A percentile compares a stretch with the other conserved stretches of the same genome.
Conservation (phyloP, 1,140 invertebrate species). For the Tetramorium alpestre region DNA sequence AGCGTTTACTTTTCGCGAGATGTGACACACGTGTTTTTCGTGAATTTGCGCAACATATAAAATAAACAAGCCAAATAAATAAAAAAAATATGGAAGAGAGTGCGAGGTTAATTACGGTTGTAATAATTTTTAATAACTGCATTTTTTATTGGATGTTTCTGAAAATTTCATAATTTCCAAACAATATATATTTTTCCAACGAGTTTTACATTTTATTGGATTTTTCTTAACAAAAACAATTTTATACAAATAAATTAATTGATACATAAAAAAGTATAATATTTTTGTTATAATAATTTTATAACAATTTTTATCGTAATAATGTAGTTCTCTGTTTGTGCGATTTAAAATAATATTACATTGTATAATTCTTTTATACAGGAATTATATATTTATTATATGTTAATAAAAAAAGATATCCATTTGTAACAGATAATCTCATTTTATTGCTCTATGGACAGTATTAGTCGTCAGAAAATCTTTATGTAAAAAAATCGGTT, state of each 20-base stretch:
- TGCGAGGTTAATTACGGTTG: background rate
- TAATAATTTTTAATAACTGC: conserved; percentile 4
- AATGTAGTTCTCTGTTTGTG: background rate
- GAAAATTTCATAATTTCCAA: background rate
- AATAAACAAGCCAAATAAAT: background rate
- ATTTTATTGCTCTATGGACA: background rate
- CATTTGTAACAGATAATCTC: too few relatives aligned
- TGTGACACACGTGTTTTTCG: background rate
- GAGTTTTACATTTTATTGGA: background rate
- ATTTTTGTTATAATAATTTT: background rate
- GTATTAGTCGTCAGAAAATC: background rate
- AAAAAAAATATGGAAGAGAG: background rate
- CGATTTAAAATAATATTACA: background rate
- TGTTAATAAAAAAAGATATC: background rate
- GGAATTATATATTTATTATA: background rate
- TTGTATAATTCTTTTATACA: background rate
- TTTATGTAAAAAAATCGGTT: background rate
- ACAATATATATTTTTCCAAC: background rate
- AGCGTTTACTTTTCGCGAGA: background rate
- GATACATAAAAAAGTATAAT: background rate
- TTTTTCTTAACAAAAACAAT: background rate
- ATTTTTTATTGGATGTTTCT: background rate
- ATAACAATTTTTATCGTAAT: background rate
- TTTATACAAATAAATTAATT: background rate
- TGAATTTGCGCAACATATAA: background rate